These are phyloP conservation scores for Microcebus griseorufus DNA, from an alignment of 2,113 vertebrate species.

Conservation along the genomic window DNA sequence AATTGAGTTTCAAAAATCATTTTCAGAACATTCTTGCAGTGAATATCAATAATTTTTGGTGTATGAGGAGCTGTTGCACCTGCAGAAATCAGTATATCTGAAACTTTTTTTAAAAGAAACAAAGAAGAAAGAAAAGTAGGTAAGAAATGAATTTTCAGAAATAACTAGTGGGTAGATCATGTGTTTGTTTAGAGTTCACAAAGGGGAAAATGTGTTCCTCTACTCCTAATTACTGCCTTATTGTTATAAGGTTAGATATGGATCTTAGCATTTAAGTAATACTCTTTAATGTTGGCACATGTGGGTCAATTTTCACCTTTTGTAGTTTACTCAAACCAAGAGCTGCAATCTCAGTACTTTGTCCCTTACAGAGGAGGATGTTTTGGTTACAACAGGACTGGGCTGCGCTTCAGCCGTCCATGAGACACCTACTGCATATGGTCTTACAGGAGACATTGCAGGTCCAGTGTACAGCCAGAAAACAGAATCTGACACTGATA, in stretches of 20 bases:
- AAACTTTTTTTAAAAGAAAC: neutral
- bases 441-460: neutral
- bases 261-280: neutral
- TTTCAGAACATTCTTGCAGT: neutral
- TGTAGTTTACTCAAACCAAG: neutral
- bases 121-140: neutral
- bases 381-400: neutral
- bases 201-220: neutral
- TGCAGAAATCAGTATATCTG: neutral
- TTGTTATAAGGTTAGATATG: neutral
- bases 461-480: neutral
- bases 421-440: accelerated
- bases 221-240: neutral
- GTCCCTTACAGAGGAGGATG: neutral
- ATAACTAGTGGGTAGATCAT: neutral
- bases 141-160: neutral
- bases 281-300: neutral
- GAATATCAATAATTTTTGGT: neutral
- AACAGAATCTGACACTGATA: neutral
- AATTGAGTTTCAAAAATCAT: neutral
- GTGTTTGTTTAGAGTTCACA: neutral
- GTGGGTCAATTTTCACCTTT: neutral
- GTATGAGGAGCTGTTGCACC: neutral
- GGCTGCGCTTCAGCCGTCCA: neutral
- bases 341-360: neutral